Evolutionary conservation across 2,797 vertebrate genomes (phyloP).

Genomic region (Aythya fuligula): DNA sequence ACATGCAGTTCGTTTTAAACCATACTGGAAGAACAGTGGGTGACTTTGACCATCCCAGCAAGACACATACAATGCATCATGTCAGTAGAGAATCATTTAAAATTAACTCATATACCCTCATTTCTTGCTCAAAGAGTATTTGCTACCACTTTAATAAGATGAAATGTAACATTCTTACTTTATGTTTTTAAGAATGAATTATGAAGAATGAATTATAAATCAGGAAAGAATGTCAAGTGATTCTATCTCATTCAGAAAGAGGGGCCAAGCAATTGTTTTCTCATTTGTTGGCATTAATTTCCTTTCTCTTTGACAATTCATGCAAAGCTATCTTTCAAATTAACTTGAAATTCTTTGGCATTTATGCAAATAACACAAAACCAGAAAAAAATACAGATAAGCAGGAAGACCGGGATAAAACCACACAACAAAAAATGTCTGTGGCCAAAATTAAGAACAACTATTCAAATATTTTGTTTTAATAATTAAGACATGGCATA

Average conservation of each 20-base stretch:
- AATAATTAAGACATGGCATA: neutral
- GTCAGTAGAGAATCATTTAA: neutral
- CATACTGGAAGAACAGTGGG: neutral
- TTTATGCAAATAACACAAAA: slow-evolving; percentile 9
- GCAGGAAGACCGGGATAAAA: neutral
- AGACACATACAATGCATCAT: neutral
- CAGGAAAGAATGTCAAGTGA: neutral
- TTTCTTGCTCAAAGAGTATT: neutral
- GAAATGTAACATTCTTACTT: neutral
- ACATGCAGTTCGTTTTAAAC: neutral
- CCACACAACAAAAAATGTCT: neutral
- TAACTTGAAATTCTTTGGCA: neutral
- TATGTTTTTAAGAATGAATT: neutral
- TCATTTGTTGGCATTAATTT: neutral
- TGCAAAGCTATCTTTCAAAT: neutral
- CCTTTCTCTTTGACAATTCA: neutral
- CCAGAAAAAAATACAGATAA: neutral
- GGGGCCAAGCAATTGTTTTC: neutral
- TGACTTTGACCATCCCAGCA: neutral
- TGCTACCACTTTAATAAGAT: neutral
- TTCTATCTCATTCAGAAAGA: neutral
- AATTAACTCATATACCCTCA: neutral
- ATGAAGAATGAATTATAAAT: neutral
- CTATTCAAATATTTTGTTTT: neutral
- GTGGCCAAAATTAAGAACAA: neutral